phyloP scores from a whole-genome alignment of 1,140 invertebrate genomes.

The Magallana gigas region DNA sequence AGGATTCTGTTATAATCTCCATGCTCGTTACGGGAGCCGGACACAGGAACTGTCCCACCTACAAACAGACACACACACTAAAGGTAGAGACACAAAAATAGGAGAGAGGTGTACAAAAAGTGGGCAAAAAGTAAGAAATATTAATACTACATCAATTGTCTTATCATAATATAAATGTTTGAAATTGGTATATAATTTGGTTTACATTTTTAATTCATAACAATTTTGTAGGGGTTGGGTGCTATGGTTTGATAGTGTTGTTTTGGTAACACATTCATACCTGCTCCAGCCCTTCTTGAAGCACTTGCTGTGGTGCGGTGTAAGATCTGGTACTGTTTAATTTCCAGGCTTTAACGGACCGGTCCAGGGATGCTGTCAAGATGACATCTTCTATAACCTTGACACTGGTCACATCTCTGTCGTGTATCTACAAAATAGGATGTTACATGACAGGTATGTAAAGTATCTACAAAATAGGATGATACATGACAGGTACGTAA shows the following conservation, averaged over 20 bases:
- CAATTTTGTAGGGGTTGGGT: too few species aligned
- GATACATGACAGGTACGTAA: too few species aligned
- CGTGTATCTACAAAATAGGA: slow-evolving; percentile 58
- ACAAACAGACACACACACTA: background rate
- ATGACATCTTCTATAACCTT: slow-evolving; percentile 44
- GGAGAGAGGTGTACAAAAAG: too few species aligned
- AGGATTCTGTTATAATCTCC: slow-evolving; percentile 22
- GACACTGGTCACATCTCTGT: slow-evolving; percentile 53
- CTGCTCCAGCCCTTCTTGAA: slow-evolving; percentile 51
- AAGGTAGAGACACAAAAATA: too few species aligned
- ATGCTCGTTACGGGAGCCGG: slow-evolving; percentile 64
- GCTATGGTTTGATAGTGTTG: too few species aligned
- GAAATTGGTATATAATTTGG: too few species aligned
- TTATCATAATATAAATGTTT: too few species aligned
- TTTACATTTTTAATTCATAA: too few species aligned
- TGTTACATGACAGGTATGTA: too few species aligned
- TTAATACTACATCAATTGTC: too few species aligned
- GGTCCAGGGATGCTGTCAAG: slow-evolving; percentile 65
- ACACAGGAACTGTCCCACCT: slow-evolving; percentile 71
- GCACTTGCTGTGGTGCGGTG: background rate
- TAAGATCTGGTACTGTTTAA: slow-evolving; percentile 14
- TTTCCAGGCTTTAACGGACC: slow-evolving; percentile 69
- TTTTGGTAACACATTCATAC: slow-evolving; percentile 41
- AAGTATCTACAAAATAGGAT: slow-evolving; percentile 53
- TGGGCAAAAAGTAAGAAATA: too few species aligned